A percentile compares a stretch with the other conserved stretches of the same genome.
phyloP scores from a whole-genome alignment of 2,888 invertebrate species.

The Fabriciana adippe region DNA sequence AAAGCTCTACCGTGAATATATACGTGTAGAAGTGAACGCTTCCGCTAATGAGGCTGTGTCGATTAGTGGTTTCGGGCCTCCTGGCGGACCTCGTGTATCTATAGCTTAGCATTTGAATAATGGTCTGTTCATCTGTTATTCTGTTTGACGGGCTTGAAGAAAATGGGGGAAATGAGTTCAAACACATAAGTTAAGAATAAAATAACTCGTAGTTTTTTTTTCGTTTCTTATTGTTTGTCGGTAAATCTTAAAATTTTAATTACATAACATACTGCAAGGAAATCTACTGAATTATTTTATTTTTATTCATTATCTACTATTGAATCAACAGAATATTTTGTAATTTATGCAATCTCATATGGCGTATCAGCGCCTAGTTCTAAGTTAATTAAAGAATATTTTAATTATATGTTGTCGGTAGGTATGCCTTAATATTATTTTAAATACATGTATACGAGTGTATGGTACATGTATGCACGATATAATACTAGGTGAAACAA shows the following conservation, averaged over 20 bases:
- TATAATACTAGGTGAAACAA: too few species aligned
- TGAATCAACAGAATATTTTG: too few species aligned
- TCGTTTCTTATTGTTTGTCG: neutral
- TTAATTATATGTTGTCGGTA: too few species aligned
- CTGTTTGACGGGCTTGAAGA: conserved; percentile 22
- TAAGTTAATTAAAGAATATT: too few species aligned
- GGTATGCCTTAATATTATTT: too few species aligned
- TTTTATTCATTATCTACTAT: too few species aligned
- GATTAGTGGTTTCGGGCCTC: conserved; percentile 52
- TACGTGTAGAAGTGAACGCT: conserved; percentile 55
- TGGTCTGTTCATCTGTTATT: conserved; percentile 40
- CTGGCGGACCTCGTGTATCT: conserved; percentile 28
- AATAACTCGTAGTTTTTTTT: neutral
- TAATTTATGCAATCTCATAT: too few species aligned
- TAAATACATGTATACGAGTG: too few species aligned
- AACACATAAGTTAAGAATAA: neutral
- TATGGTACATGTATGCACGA: too few species aligned
- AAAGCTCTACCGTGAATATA: conserved; percentile 54
- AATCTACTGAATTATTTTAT: too few species aligned
- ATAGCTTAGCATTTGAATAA: conserved; percentile 36
- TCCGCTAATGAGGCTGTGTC: conserved; percentile 57
- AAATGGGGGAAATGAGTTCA: conserved; percentile 13
- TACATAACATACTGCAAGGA: too few species aligned
- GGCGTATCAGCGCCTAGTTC: too few species aligned
- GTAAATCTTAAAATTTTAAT: neutral